Conservation (phyloP, 2,113 vertebrate genomes). For the Genyomyrus donnyi region DNA sequence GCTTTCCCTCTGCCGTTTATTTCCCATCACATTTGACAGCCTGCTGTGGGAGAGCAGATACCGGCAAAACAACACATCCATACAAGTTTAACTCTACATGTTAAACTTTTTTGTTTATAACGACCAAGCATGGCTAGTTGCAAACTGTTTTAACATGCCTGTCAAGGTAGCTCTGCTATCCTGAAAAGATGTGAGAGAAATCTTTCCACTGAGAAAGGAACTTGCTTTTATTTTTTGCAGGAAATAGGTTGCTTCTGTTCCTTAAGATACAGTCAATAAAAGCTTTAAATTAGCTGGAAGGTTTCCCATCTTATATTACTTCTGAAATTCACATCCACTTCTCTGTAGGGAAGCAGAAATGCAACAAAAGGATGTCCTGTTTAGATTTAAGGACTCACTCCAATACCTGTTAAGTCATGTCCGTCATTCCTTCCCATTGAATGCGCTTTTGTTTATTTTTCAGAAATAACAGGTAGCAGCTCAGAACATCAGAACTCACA, state of each 20-base stretch:
- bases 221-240: neutral
- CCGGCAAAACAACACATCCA: neutral
- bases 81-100: neutral
- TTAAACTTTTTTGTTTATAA: neutral
- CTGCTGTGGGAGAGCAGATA: neutral
- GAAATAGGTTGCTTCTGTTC: neutral
- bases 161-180: neutral
- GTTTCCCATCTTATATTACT: neutral
- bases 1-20: neutral
- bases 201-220: neutral
- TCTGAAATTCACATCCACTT: neutral
- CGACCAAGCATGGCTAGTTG: neutral
- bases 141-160: neutral
- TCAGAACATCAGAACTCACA: neutral
- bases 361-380: neutral
- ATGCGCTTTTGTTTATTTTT: neutral
- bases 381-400: neutral
- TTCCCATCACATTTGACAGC: neutral
- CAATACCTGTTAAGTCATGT: neutral
- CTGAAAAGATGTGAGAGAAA: neutral
- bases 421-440: neutral
- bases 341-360: neutral
- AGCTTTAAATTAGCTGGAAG: neutral
- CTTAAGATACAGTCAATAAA: neutral
- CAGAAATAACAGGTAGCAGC: neutral